Evolutionary conservation across 53 echinoderm and acorn worm species (phyloP).

Genomic region (Henricia sp.): DNA sequence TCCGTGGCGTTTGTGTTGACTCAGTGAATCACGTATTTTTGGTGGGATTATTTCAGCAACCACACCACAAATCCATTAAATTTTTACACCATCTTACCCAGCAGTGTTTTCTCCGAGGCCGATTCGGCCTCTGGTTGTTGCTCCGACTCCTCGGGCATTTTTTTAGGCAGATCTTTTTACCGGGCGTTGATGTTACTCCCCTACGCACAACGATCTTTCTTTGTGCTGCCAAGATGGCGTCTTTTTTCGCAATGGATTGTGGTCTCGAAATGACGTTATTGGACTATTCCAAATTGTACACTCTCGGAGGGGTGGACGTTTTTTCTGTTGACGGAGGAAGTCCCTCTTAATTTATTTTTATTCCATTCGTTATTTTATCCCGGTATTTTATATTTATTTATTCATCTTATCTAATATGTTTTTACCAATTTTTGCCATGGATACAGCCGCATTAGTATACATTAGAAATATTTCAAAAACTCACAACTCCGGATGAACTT

Average conservation of each 20-base stretch:
- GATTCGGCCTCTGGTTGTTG: conserved; percentile 85
- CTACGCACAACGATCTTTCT: conserved; percentile 92
- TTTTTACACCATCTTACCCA: conserved; percentile 80
- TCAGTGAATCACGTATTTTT: too few relatives aligned
- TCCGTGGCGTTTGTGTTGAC: too few relatives aligned
- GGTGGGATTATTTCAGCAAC: conserved; percentile 30
- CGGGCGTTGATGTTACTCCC: conserved; percentile 66
- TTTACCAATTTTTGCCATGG: too few relatives aligned
- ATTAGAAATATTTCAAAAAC: too few relatives aligned
- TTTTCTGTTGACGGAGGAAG: too few relatives aligned
- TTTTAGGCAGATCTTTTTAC: conserved; percentile 91
- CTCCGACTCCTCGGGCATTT: conserved; percentile 97
- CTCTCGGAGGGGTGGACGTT: conserved; percentile 12
- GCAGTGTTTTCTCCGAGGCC: conserved; percentile 81
- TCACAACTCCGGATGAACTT: too few relatives aligned
- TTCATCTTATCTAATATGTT: too few relatives aligned
- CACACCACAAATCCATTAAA: background rate
- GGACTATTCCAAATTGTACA: conserved; percentile 6
- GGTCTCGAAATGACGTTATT: conserved; percentile 30
- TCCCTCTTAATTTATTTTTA: too few relatives aligned
- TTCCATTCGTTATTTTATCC: too few relatives aligned
- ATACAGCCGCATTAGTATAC: too few relatives aligned
- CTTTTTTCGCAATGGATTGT: conserved; percentile 29
- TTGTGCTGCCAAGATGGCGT: conserved; percentile 83
- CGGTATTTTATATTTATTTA: too few relatives aligned